Evolutionary conservation across 1,140 invertebrate genomes (phyloP), one percentile per base, ranked within the genome.

Genomic region (Yoshiicerus persimilis): DNA sequence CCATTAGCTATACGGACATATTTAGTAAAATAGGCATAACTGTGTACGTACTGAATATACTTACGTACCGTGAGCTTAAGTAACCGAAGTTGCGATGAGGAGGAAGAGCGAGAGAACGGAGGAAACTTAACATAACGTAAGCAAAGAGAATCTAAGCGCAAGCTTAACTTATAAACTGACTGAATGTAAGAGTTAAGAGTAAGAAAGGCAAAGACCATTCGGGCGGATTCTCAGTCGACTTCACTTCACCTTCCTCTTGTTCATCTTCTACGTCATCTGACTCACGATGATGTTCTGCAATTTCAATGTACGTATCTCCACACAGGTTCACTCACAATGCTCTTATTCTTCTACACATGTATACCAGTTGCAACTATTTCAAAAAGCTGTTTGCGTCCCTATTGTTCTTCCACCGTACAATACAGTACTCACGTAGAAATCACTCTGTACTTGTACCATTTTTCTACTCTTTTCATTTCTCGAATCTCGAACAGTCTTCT

Each of bases 151-250:
- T 4, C 41, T 47, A 47, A 47, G 2, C 41, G 39, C 13, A 41
- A 41, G 39, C 39, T 41, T 8, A 8, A 41, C 39, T 8, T 6
- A 41, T 47, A 47, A 47, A 47, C 2, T 20, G 20, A 30, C 9
- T 27, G 16, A 70, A 30, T 30, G 6, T 2, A 66, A 30, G 41
- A 41, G 64, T 25, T 30, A 4, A 41, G 30, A 80, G 75, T n/a
- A 34, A 34, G 75, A 38, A 80, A 32, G 20, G 32, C 34, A 38
- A 36, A 80, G 75, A 80, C 34, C 75, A 80, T 70, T 70, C 66
- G 66, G 75, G 75, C 30, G 75, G 34, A 80, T 80, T 80, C 75
- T 80, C 75, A 80, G 75, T 80, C 75, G 75, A 80, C 75, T 80
- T 80, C 75, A 80, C 34, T 80, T 80, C 75, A 80, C 75, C 75